Evolutionary conservation across 2,888 invertebrate genomes (phyloP).

Genomic region (Syrphus vitripennis): DNA sequence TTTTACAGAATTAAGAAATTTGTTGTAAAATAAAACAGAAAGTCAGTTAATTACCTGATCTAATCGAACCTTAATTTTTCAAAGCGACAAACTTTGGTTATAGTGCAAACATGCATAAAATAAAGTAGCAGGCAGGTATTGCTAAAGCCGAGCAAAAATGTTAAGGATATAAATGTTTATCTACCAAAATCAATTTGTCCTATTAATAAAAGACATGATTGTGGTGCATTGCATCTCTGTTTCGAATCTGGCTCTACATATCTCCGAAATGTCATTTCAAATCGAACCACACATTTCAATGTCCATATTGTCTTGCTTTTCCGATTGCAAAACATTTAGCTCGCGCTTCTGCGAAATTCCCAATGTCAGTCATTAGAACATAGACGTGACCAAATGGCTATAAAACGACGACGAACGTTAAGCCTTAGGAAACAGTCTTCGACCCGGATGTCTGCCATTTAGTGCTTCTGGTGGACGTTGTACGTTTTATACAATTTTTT

Average conservation of each 20-base stretch:
- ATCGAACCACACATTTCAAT: constrained; percentile 52
- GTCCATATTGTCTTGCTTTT: constrained; percentile 22
- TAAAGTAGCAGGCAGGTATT: too few relatives aligned
- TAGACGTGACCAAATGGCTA: constrained; percentile 54
- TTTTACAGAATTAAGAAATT: too few relatives aligned
- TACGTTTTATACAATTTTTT: constrained; percentile 38
- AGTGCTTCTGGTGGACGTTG: constrained; percentile 45
- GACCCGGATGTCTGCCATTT: constrained; percentile 55
- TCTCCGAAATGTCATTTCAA: constrained; percentile 28
- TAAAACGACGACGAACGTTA: constrained; percentile 11
- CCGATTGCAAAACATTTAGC: constrained; percentile 35
- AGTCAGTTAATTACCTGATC: too few relatives aligned
- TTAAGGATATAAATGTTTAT: neutral
- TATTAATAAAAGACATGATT: neutral
- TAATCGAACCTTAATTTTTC: too few relatives aligned
- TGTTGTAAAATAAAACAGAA: too few relatives aligned
- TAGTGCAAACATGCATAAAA: too few relatives aligned
- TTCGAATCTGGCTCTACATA: neutral
- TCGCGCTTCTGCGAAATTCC: neutral
- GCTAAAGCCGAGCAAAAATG: neutral
- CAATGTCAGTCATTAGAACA: constrained; percentile 58
- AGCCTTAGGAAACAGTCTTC: constrained; percentile 48
- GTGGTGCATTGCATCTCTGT: constrained; percentile 3
- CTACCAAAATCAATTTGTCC: neutral
- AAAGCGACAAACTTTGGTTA: too few relatives aligned